Evolutionary conservation across 2,113 vertebrate species (phyloP).

Genomic region (Calyptomena viridis): DNA sequence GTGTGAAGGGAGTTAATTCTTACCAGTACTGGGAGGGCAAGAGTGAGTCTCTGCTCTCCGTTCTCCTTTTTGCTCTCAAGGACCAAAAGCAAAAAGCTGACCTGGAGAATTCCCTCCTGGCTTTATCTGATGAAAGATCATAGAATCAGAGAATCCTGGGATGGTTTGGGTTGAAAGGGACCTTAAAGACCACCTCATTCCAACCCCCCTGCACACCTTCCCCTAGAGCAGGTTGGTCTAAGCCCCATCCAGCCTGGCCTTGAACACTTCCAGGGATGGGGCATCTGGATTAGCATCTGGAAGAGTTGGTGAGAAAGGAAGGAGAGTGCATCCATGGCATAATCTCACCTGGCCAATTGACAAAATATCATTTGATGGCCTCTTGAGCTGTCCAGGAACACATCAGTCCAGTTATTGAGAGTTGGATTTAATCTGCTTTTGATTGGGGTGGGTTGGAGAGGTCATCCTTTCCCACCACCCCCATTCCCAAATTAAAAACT

Average conservation of each 20-base stretch:
- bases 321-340: neutral
- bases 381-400: slow-evolving; percentile 4
- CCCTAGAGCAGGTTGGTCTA: fast-evolving
- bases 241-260: fast-evolving
- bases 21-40: neutral
- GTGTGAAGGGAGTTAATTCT: neutral
- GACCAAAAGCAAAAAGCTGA: neutral
- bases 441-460: neutral
- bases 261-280: neutral
- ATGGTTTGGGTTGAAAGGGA: neutral
- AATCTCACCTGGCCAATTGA: neutral
- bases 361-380: neutral
- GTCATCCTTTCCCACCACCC: neutral
- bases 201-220: neutral
- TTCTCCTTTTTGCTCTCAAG: neutral
- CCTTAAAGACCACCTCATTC: neutral
- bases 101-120: neutral
- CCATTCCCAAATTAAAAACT: neutral
- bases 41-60: neutral
- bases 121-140: neutral
- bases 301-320: neutral
- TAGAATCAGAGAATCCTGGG: neutral
- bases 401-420: slow-evolving; percentile 23
- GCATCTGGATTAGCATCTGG: neutral
- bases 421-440: slow-evolving; percentile 55